A percentile compares a stretch with the other conserved stretches of the same genome.
phyloP scores from a whole-genome alignment of 2,888 invertebrate species.

The Silvanus unidentatus region DNA sequence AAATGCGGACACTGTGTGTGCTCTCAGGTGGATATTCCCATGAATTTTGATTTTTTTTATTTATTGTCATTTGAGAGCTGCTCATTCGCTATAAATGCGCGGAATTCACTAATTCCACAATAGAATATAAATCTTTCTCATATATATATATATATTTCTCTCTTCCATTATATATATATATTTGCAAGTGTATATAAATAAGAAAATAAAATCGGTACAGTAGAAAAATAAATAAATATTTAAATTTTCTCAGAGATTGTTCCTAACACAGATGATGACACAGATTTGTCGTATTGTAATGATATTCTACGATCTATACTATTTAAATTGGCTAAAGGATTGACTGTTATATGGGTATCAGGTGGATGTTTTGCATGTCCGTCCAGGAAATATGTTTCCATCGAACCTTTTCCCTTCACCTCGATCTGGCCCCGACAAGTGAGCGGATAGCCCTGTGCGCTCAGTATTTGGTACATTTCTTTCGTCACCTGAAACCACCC shows the following conservation, averaged over 20 bases:
- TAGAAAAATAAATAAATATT: conserved; percentile 6
- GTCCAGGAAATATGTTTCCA: conserved; percentile 81
- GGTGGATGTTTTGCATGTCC: conserved; percentile 31
- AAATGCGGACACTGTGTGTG: too few species aligned
- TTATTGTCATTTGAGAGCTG: too few species aligned
- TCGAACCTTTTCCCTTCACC: conserved; percentile 92
- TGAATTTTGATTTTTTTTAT: too few species aligned
- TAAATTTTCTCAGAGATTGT: conserved; percentile 35
- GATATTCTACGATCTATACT: neutral
- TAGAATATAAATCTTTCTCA: too few species aligned
- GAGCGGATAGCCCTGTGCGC: conserved; percentile 70
- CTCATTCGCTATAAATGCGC: too few species aligned
- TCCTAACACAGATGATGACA: conserved; percentile 26
- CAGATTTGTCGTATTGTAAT: too few species aligned
- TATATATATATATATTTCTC: too few species aligned
- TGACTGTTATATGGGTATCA: conserved; percentile 41
- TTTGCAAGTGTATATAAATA: too few species aligned
- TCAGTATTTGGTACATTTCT: conserved; percentile 78
- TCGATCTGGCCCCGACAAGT: conserved; percentile 81
- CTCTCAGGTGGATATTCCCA: too few species aligned
- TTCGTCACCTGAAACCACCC: conserved; percentile 71
- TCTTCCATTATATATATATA: too few species aligned
- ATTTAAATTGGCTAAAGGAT: conserved; percentile 36
- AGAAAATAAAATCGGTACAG: neutral
- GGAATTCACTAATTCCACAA: too few species aligned